Conservation (phyloP, 2,797 vertebrate species). For the Bovichtus diacanthus region DNA sequence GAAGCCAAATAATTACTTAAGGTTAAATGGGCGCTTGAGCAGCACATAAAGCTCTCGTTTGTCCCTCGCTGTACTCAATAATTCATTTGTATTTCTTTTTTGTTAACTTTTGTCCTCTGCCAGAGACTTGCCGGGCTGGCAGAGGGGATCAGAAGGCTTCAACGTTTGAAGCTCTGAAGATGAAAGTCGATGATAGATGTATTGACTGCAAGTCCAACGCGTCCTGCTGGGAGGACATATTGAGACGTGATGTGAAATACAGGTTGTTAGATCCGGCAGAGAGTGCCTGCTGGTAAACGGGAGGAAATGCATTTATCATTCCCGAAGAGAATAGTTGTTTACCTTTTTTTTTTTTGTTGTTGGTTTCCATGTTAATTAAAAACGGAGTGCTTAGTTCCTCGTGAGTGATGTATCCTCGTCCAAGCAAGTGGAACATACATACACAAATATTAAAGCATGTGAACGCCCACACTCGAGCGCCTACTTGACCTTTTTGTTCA, state of each 20-base stretch:
- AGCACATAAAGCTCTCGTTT: constrained; percentile 47
- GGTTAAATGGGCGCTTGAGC: constrained; percentile 61
- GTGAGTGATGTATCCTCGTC: background rate
- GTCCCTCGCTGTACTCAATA: constrained; percentile 42
- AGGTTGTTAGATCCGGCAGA: constrained; percentile 22
- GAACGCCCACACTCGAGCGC: background rate
- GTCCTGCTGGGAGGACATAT: constrained; percentile 43
- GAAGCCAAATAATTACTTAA: constrained; percentile 71
- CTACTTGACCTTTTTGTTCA: constrained; percentile 34
- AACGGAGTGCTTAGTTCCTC: background rate
- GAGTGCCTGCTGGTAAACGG: constrained; percentile 7
- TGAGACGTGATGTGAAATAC: constrained; percentile 44
- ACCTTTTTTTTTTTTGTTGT: background rate
- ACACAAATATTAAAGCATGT: background rate
- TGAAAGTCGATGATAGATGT: constrained; percentile 52
- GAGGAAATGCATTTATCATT: constrained; percentile 23
- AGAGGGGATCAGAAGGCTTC: constrained; percentile 38
- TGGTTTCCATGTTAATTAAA: constrained; percentile 22
- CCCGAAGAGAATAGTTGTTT: background rate
- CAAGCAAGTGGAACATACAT: constrained; percentile 12
- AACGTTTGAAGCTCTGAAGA: constrained; percentile 25
- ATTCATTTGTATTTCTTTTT: constrained; percentile 51
- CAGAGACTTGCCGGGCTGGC: constrained; percentile 22
- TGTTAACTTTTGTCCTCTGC: constrained; percentile 50
- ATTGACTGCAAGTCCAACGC: constrained; percentile 42